Percentiles rank a stretch among this genome's conserved stretches.
Evolutionary conservation across 2,888 invertebrate species (phyloP).

Genomic region (Pristionchus exspectatus): DNA sequence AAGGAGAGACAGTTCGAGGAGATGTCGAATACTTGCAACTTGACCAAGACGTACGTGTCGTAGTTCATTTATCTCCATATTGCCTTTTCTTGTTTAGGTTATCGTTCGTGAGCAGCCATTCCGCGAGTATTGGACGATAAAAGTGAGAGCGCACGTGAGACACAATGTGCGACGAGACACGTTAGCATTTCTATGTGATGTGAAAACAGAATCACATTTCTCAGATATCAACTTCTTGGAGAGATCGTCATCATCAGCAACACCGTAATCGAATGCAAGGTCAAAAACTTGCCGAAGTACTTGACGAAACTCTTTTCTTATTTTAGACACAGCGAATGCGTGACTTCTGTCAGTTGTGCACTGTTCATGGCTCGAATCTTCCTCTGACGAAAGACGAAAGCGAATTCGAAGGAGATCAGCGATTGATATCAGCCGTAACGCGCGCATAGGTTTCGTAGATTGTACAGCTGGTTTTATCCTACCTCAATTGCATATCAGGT

Average conservation of each 20-base stretch:
- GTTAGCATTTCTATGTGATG: neutral
- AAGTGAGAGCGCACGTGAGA: neutral
- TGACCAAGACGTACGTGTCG: neutral
- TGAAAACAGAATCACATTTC: neutral
- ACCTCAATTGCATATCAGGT: too few relatives aligned
- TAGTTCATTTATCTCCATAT: neutral
- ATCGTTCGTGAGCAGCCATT: conserved; percentile 1
- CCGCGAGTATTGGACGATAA: neutral
- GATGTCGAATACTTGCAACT: neutral
- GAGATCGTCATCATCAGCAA: neutral
- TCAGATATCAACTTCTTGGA: conserved; percentile 7
- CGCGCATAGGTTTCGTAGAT: neutral
- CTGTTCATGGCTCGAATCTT: neutral
- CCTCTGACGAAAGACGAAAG: neutral
- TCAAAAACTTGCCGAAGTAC: neutral
- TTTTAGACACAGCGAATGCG: neutral
- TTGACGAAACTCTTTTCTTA: neutral
- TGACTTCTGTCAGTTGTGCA: conserved; percentile 30
- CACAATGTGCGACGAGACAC: neutral
- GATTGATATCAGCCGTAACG: neutral
- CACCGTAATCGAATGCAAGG: neutral
- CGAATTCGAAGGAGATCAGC: neutral
- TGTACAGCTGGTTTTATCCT: too few relatives aligned
- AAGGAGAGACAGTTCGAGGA: neutral
- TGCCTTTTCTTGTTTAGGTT: neutral